These are phyloP conservation scores for Falco berigora DNA, from an alignment of 2,797 vertebrate genomes.

Conservation along the genomic window DNA sequence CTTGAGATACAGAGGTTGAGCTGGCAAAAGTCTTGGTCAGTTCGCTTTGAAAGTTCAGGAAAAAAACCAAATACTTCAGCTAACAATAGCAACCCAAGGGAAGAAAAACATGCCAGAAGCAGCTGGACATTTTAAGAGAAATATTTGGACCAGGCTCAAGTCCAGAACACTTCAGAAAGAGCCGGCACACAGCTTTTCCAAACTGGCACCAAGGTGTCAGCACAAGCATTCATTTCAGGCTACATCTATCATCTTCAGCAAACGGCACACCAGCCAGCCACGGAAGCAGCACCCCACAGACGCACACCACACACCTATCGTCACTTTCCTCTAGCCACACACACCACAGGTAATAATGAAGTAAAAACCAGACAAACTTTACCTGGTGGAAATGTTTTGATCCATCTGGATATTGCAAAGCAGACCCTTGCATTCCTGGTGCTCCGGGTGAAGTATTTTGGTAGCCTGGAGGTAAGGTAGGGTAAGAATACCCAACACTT, in stretches of 20 bases:
- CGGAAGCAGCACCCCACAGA: not conserved
- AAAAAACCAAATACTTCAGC: not conserved
- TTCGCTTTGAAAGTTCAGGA: not conserved
- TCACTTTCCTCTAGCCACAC: not conserved
- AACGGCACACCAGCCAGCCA: not conserved
- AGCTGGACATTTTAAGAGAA: not conserved
- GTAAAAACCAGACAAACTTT: not conserved
- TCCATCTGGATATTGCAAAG: constrained; percentile 79
- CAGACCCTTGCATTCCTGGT: constrained; percentile 72
- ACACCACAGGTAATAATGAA: fast-evolving
- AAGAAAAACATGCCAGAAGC: not conserved
- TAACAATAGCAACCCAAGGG: not conserved
- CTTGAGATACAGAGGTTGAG: not conserved
- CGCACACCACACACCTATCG: not conserved
- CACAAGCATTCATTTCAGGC: not conserved
- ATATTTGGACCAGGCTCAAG: not conserved
- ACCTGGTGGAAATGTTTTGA: constrained; percentile 88
- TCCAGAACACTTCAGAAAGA: not conserved
- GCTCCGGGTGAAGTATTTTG: constrained; percentile 76
- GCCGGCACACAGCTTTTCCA: not conserved
- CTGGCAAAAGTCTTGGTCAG: not conserved
- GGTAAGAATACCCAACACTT: constrained; percentile 84
- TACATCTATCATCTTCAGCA: not conserved
- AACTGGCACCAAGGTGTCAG: not conserved
- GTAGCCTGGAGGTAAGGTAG: constrained; percentile 87